These are phyloP conservation scores for Crossaster papposus DNA, from an alignment of 53 echinoderm and acorn worm genomes.

Conservation along the genomic window DNA sequence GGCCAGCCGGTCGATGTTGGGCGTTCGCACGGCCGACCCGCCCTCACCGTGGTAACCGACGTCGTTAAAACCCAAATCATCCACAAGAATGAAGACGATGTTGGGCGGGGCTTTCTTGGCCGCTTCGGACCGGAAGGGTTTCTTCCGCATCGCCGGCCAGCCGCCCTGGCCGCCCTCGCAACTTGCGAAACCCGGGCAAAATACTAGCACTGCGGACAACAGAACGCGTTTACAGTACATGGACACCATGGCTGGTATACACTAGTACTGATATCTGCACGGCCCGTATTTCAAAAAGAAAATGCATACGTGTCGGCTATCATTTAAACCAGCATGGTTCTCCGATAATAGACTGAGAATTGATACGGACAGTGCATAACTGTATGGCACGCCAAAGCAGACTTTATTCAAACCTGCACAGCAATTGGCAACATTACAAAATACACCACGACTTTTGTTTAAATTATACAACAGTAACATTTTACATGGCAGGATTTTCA, in stretches of 20 bases:
- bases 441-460: too few relatives aligned
- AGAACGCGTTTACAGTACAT: background rate
- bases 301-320: too few relatives aligned
- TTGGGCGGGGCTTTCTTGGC: conserved; percentile 49
- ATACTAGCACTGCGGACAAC: background rate
- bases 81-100: conserved; percentile 75
- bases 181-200: background rate
- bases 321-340: too few relatives aligned
- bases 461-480: too few relatives aligned
- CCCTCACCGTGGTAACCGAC: conserved; percentile 75
- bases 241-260: background rate
- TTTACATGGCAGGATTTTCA: too few relatives aligned
- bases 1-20: conserved; percentile 71
- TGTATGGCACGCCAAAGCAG: too few relatives aligned
- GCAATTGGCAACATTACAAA: too few relatives aligned
- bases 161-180: background rate
- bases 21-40: conserved; percentile 70
- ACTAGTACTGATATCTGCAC: background rate
- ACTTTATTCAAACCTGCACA: too few relatives aligned
- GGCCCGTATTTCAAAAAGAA: background rate
- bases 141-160: background rate
- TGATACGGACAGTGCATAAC: too few relatives aligned
- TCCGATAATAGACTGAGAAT: too few relatives aligned
- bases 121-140: background rate
- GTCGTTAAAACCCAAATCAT: conserved; percentile 82